These are phyloP conservation scores for Adelosebastes latens DNA, from an alignment of 2,797 vertebrate genomes.

Conservation along the genomic window DNA sequence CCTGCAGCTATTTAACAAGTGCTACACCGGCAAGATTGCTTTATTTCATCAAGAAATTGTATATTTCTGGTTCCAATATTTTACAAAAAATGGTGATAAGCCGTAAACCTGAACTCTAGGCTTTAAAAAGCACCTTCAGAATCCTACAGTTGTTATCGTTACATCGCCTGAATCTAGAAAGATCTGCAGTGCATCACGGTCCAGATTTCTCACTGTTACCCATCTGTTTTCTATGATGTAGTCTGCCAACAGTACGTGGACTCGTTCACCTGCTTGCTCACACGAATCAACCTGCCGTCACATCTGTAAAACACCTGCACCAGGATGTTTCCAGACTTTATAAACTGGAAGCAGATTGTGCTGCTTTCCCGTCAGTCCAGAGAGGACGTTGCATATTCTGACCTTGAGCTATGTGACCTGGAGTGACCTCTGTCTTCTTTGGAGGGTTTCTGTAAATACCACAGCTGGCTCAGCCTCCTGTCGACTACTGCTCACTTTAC, in stretches of 20 bases:
- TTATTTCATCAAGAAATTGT: no score
- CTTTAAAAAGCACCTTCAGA: neutral
- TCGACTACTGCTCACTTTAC: neutral
- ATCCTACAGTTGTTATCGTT: neutral
- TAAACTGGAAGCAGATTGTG: neutral
- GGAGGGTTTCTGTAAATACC: neutral
- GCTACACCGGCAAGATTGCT: no score
- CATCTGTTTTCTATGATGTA: neutral
- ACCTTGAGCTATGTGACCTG: conserved; percentile 14
- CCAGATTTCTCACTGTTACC: neutral
- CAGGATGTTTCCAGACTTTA: neutral
- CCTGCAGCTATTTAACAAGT: no score
- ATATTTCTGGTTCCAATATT: no score
- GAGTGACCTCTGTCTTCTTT: conserved; percentile 9
- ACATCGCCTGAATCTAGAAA: neutral
- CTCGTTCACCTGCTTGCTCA: neutral
- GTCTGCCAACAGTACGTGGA: neutral
- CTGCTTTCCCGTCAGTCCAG: neutral
- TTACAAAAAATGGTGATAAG: no score
- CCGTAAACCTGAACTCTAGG: neutral
- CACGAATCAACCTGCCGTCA: neutral
- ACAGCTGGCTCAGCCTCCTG: conserved; percentile 5
- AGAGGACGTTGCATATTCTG: neutral
- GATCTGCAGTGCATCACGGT: neutral
- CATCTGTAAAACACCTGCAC: conserved; percentile 22